Conservation (phyloP, 2,797 vertebrate species). For the Setipinna tenuifilis region DNA sequence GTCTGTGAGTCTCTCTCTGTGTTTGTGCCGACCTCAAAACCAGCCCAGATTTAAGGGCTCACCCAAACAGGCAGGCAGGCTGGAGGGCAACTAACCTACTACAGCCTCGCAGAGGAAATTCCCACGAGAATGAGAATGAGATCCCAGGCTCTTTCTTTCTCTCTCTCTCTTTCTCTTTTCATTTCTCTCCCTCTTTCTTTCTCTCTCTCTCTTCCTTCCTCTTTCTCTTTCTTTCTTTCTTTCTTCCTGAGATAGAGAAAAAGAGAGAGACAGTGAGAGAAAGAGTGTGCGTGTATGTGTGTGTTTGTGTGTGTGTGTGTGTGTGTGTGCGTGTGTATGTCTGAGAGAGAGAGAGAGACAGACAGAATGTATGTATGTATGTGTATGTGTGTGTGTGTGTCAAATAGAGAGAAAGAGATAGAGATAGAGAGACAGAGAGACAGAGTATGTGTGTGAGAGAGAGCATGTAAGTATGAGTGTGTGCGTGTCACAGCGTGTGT, state of each 20-base stretch:
- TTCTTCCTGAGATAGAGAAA: not conserved
- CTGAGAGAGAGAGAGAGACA: no score
- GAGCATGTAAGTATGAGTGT: no score
- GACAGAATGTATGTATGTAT: no score
- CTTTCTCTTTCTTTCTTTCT: not conserved
- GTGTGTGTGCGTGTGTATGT: not conserved
- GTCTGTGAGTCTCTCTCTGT: no score
- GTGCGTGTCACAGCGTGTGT: no score
- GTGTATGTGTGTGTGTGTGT: no score
- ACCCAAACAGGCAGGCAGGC: not conserved
- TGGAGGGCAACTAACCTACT: not conserved
- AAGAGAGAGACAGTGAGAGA: no score
- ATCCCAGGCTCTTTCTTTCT: not conserved
- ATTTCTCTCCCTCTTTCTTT: not conserved
- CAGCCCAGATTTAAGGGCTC: no score
- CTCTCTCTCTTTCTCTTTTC: not conserved
- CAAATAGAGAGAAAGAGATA: no score
- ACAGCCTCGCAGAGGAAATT: not conserved
- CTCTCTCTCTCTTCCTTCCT: not conserved
- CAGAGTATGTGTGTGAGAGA: no score
- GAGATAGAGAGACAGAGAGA: no score
- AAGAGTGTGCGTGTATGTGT: not conserved
- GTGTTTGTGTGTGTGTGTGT: not conserved
- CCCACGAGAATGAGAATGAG: slow-evolving; percentile 23
- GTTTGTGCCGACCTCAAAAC: no score